Conservation (phyloP, 2,113 vertebrate genomes). For the Odocoileus hemionus region DNA sequence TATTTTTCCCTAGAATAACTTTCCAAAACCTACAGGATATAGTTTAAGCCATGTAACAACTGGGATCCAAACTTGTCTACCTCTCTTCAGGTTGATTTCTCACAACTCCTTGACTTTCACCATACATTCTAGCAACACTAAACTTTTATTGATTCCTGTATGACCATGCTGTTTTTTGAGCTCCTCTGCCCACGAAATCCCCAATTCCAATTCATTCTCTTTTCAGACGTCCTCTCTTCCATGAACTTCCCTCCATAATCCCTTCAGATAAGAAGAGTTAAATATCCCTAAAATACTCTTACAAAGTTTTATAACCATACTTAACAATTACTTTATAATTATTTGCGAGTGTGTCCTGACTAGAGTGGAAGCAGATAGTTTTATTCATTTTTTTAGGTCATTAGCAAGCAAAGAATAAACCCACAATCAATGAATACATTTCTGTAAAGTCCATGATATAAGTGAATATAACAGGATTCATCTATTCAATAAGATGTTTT, state of each 20-base stretch:
- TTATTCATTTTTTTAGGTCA: not conserved
- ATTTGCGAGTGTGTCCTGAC: not conserved
- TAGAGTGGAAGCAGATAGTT: not conserved
- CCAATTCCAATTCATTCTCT: not conserved
- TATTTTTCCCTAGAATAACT: not conserved
- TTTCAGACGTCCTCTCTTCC: not conserved
- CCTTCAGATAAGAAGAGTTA: not conserved
- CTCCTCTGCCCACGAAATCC: not conserved
- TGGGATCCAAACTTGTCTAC: not conserved
- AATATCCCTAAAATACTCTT: not conserved
- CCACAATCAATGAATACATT: not conserved
- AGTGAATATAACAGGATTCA: not conserved
- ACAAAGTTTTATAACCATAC: not conserved
- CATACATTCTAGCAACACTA: not conserved
- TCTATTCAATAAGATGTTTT: not conserved
- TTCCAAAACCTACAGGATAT: not conserved
- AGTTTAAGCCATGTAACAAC: not conserved
- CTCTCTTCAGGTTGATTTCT: not conserved
- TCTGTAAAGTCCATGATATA: slow-evolving; percentile 1
- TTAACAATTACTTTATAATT: not conserved
- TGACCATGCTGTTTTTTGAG: not conserved
- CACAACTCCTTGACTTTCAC: not conserved
- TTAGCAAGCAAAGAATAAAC: not conserved
- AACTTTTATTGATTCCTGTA: not conserved
- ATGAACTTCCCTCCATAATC: not conserved